A percentile compares a stretch with the other conserved stretches of the same genome.
Evolutionary conservation across 2,888 invertebrate genomes (phyloP).

Genomic region (Drosophila percnosoma): DNA sequence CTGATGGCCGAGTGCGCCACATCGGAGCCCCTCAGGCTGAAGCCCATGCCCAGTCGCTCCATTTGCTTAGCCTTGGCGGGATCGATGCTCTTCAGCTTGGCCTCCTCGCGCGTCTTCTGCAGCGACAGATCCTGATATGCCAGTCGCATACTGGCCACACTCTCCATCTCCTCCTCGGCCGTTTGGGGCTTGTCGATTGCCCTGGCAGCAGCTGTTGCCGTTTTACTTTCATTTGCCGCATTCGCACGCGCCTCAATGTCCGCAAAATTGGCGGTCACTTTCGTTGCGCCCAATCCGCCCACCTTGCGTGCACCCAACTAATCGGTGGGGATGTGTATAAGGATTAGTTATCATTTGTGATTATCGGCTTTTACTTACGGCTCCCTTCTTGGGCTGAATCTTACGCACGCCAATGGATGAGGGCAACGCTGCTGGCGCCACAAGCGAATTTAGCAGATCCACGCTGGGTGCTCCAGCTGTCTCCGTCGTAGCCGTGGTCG

Average conservation of each 20-base stretch:
- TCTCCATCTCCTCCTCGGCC: conserved; percentile 89
- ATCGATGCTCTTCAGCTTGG: conserved; percentile 89
- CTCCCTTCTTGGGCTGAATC: conserved; percentile 88
- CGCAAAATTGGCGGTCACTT: conserved; percentile 97
- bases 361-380: conserved; percentile 86
- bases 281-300: conserved; percentile 95
- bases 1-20: conserved; percentile 94
- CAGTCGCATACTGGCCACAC: conserved; percentile 88
- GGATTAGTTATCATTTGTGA: background rate
- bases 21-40: conserved; percentile 85
- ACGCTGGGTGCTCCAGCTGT: conserved; percentile 78
- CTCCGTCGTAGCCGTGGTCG: conserved; percentile 31
- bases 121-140: conserved; percentile 92
- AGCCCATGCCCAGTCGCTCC: conserved; percentile 97
- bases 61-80: conserved; percentile 94
- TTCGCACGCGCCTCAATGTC: conserved; percentile 96
- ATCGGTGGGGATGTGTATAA: conserved; percentile 19
- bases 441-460: conserved; percentile 82
- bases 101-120: conserved; percentile 90
- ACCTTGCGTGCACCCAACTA: conserved; percentile 93
- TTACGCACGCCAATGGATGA: conserved; percentile 90
- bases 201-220: conserved; percentile 66
- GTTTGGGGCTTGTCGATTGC: conserved; percentile 81
- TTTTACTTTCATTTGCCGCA: conserved; percentile 91
- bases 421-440: conserved; percentile 86